phyloP scores from a whole-genome alignment of 2,797 vertebrate species.

The Mus spretus region DNA sequence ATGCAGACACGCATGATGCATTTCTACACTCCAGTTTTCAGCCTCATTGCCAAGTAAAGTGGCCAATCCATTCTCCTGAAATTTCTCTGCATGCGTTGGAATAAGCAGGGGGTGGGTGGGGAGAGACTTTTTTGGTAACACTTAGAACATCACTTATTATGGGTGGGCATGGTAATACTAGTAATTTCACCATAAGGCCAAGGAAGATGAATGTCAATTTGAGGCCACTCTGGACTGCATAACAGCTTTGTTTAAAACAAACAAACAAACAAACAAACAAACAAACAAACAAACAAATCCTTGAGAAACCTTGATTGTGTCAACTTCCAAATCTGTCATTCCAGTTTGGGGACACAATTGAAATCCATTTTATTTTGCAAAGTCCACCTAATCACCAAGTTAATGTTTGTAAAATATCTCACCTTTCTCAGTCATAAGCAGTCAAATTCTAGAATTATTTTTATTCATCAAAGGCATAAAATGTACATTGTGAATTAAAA shows the following conservation, averaged over 20 bases:
- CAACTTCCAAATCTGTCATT: neutral
- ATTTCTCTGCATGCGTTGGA: neutral
- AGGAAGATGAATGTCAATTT: neutral
- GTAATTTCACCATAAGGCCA: neutral
- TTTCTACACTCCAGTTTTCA: conserved; percentile 24
- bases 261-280: too few relatives aligned
- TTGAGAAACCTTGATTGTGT: neutral
- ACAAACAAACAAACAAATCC: neutral
- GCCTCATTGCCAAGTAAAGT: neutral
- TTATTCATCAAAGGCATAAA: neutral
- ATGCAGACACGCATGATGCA: neutral
- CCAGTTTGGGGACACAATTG: neutral
- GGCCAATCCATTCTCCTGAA: neutral
- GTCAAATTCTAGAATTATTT: neutral
- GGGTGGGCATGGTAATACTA: neutral
- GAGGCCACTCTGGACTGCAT: neutral
- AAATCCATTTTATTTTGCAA: neutral
- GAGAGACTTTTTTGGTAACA: neutral
- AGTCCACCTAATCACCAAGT: neutral
- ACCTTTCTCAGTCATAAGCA: neutral
- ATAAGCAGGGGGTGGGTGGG: too few relatives aligned
- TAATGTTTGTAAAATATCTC: neutral
- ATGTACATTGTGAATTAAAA: neutral
- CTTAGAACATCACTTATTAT: neutral
- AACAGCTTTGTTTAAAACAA: neutral